phyloP scores from a whole-genome alignment of 2,113 vertebrate species.

The Nothobranchius kuhntae region DNA sequence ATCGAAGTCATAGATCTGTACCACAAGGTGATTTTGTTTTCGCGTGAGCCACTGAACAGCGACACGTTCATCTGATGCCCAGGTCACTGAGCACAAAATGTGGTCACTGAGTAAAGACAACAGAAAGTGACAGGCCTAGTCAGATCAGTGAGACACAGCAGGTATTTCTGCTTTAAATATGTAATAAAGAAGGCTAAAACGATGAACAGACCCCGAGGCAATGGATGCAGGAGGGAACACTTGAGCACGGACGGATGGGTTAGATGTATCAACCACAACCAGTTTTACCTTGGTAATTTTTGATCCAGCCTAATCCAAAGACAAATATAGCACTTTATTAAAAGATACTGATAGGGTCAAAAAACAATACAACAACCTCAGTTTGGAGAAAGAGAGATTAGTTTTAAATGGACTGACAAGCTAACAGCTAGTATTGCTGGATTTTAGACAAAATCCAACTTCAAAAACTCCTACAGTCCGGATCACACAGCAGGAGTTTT shows the following conservation, averaged over 20 bases:
- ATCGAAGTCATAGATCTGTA: conserved; percentile 89
- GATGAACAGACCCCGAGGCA: conserved; percentile 80
- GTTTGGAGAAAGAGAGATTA: too few species aligned
- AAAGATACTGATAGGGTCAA: neutral
- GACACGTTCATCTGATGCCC: conserved; percentile 87
- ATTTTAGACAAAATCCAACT: too few species aligned
- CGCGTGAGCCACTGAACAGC: conserved; percentile 92
- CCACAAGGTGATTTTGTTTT: conserved; percentile 88
- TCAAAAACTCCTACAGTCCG: too few species aligned
- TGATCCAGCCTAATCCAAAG: conserved; percentile 85
- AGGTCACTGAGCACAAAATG: conserved; percentile 92
- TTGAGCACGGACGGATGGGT: conserved; percentile 72
- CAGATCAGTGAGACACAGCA: conserved; percentile 4
- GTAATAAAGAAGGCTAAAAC: neutral
- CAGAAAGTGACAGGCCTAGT: conserved; percentile 45
- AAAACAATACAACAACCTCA: neutral
- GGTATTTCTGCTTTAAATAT: conserved; percentile 14
- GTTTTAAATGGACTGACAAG: neutral
- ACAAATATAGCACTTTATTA: conserved; percentile 3
- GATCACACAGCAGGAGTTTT: too few species aligned
- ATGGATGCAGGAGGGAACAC: conserved; percentile 83
- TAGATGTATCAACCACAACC: conserved; percentile 83
- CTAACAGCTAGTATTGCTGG: neutral
- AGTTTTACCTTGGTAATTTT: conserved; percentile 86
- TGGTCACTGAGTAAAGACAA: conserved; percentile 84